Conservation (phyloP, 2,888 invertebrate genomes). For the Mesochorus sp. region DNA sequence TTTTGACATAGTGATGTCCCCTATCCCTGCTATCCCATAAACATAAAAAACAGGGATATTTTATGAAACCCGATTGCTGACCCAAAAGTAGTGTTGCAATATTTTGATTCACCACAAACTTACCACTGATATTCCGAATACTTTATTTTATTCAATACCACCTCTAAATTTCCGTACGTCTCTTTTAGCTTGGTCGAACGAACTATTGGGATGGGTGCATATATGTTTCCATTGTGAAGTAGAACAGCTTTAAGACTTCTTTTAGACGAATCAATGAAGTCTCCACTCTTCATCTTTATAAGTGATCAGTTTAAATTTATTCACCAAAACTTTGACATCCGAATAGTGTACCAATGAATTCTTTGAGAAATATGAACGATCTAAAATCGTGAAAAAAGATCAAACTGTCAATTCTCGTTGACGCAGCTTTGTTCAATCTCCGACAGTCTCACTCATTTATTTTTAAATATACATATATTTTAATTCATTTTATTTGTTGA, state of each 20-base stretch:
- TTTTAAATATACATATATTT: no score
- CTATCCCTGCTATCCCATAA: constrained; percentile 69
- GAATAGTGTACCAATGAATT: constrained; percentile 35
- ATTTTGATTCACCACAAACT: constrained; percentile 68
- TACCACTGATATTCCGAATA: constrained; percentile 65
- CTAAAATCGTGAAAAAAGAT: no score
- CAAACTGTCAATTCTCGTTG: no score
- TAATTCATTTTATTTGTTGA: no score
- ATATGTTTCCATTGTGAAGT: constrained; percentile 72
- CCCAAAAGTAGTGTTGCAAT: constrained; percentile 68
- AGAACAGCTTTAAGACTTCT: constrained; percentile 69
- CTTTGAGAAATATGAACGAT: constrained; percentile 37
- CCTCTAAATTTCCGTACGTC: constrained; percentile 58
- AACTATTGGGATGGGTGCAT: constrained; percentile 68
- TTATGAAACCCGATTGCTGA: constrained; percentile 70
- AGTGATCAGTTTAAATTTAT: constrained; percentile 5
- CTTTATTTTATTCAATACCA: constrained; percentile 61
- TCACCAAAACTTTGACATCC: constrained; percentile 40
- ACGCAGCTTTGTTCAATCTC: no score
- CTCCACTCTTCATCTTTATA: constrained; percentile 66
- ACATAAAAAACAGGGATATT: constrained; percentile 69
- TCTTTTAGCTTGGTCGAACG: constrained; percentile 69
- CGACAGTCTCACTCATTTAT: no score
- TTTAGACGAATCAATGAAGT: constrained; percentile 70
- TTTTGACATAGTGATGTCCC: constrained; percentile 66